phyloP scores from a whole-genome alignment of 2,113 vertebrate genomes.

The Psammodynastes pulverulentus region DNA sequence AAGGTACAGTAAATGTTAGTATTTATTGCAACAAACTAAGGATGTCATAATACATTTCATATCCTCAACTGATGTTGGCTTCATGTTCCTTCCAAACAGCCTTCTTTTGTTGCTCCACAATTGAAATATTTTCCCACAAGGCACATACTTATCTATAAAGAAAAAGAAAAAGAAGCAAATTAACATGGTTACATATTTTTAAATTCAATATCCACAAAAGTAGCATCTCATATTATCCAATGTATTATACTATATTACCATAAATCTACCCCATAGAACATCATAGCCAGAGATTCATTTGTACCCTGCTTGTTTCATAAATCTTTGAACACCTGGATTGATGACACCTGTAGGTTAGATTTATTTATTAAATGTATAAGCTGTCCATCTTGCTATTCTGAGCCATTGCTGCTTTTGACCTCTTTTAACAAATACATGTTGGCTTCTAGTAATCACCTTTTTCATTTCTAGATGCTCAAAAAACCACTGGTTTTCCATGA shows the following conservation, averaged over 20 bases:
- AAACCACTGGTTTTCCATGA: too few relatives aligned
- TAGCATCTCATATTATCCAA: not conserved
- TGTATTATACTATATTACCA: not conserved
- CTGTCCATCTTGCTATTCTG: not conserved
- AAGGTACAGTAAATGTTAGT: constrained; percentile 57
- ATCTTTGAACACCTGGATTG: not conserved
- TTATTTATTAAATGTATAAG: not conserved
- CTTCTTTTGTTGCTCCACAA: constrained; percentile 63
- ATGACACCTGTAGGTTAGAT: not conserved
- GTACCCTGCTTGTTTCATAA: not conserved
- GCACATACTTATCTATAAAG: constrained; percentile 74
- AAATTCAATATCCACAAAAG: not conserved
- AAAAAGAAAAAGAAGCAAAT: constrained; percentile 53
- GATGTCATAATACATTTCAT: constrained; percentile 59
- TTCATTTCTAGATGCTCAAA: too few relatives aligned
- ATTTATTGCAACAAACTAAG: constrained; percentile 63
- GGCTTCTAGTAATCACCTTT: too few relatives aligned
- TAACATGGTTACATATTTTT: not conserved
- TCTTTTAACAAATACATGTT: too few relatives aligned
- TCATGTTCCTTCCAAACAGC: constrained; percentile 67
- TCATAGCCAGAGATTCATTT: not conserved
- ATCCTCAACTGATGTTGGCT: constrained; percentile 58
- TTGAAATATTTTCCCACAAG: constrained; percentile 69
- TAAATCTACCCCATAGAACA: not conserved
- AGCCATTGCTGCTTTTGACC: too few relatives aligned